A percentile compares a stretch with the other conserved stretches of the same genome.
Conservation (phyloP, 2,113 vertebrate genomes). For the Willisornis vidua region DNA sequence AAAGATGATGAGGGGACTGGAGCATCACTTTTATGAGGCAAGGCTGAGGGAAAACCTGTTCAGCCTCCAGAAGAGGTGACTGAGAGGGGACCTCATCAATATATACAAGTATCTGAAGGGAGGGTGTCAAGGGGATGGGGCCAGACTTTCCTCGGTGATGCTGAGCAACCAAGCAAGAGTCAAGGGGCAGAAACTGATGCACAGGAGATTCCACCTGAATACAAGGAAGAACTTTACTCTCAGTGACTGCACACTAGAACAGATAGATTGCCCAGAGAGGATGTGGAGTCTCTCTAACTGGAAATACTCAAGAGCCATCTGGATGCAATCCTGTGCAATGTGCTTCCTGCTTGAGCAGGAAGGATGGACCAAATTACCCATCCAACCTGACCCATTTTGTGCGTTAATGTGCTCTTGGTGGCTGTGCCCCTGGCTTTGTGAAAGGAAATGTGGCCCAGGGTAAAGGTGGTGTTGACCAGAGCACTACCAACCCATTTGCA, state of each 20-base stretch:
- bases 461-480: neutral
- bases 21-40: neutral
- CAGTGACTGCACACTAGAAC: accelerated
- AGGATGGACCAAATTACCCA: neutral
- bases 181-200: neutral
- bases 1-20: neutral
- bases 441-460: neutral
- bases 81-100: neutral
- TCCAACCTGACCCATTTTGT: neutral
- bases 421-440: neutral
- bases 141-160: accelerated
- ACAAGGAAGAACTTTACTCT: neutral
- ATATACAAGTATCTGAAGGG: neutral
- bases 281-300: neutral
- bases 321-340: neutral
- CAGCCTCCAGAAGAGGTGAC: neutral
- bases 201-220: neutral
- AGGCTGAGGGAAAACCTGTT: neutral
- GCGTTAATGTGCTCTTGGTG: neutral
- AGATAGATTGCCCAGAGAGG: neutral
- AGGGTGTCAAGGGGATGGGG: neutral
- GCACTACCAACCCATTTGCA: neutral
- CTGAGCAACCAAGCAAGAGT: neutral
- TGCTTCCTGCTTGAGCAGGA: neutral
- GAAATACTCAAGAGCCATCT: neutral